Percentiles rank a stretch among this genome's conserved stretches.
Conservation (phyloP, 2,113 vertebrate genomes). For the Sprattus sprattus region DNA sequence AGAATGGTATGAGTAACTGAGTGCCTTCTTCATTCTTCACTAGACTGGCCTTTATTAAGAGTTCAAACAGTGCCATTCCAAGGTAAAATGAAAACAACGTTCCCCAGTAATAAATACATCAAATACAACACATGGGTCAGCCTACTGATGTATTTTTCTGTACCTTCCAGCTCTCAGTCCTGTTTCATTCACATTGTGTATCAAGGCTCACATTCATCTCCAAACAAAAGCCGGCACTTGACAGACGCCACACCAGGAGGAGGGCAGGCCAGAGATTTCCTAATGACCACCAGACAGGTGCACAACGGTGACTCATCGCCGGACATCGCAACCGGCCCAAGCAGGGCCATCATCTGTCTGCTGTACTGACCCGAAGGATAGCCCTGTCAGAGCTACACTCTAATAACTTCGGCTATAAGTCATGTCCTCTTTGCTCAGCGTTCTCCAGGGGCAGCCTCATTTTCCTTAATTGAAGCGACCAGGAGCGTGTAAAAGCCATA, state of each 20-base stretch:
- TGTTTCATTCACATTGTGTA: neutral
- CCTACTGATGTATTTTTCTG: no score
- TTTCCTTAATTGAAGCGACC: constrained; percentile 53
- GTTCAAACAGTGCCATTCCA: constrained; percentile 1
- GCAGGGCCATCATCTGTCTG: constrained; percentile 24
- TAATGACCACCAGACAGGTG: constrained; percentile 31
- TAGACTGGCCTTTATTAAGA: constrained; percentile 36
- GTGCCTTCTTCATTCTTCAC: constrained; percentile 28
- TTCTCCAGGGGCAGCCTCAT: constrained; percentile 45
- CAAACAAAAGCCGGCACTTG: constrained; percentile 1
- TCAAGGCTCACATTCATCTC: neutral
- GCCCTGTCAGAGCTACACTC: constrained; percentile 31
- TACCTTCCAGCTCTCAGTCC: neutral
- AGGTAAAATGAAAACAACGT: neutral
- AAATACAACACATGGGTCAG: neutral
- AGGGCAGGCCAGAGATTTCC: constrained; percentile 5
- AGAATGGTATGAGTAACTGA: neutral
- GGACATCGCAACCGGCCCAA: constrained; percentile 22
- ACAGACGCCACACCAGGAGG: neutral
- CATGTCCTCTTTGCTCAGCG: constrained; percentile 42
- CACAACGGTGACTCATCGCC: constrained; percentile 15
- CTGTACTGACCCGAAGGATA: constrained; percentile 25
- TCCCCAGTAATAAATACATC: neutral
- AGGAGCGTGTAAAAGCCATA: constrained; percentile 47
- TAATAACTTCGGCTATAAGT: constrained; percentile 37